phyloP scores from a whole-genome alignment of 2,888 invertebrate genomes.

The Empis livida region DNA sequence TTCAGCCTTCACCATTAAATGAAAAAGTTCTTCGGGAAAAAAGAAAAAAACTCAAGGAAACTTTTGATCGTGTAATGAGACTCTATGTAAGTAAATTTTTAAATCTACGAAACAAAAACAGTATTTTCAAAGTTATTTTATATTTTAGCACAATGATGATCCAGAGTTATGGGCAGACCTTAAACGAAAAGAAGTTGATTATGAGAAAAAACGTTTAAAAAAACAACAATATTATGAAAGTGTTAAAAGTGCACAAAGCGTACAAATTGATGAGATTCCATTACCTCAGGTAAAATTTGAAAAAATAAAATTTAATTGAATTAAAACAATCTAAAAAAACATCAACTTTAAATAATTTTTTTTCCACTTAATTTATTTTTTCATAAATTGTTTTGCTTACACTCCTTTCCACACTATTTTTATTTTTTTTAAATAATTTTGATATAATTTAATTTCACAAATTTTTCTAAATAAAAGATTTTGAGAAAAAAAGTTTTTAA shows the following conservation, averaged over 20 bases:
- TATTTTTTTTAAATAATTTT: no score
- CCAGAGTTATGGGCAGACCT: constrained; percentile 87
- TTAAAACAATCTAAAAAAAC: constrained; percentile 5
- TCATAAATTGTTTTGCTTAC: no score
- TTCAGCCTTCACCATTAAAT: constrained; percentile 87
- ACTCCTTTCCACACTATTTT: no score
- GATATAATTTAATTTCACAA: no score
- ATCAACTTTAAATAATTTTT: no score
- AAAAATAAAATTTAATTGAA: constrained; percentile 15
- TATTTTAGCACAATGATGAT: constrained; percentile 79
- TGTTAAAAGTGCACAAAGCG: constrained; percentile 88
- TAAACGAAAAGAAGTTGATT: constrained; percentile 82
- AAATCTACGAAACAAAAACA: no score
- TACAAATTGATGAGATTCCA: constrained; percentile 91
- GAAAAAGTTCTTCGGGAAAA: constrained; percentile 96
- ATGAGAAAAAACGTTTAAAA: constrained; percentile 76
- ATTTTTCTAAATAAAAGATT: no score
- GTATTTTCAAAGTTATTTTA: neutral
- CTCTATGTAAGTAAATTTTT: constrained; percentile 65
- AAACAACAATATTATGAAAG: constrained; percentile 89
- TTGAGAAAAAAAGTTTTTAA: no score
- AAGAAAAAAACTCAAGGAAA: constrained; percentile 87
- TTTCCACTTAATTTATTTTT: no score
- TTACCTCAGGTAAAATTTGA: constrained; percentile 48
- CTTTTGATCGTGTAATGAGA: constrained; percentile 83